Evolutionary conservation across 1,140 invertebrate genomes (phyloP).

Genomic region (Platyscapa corneri): DNA sequence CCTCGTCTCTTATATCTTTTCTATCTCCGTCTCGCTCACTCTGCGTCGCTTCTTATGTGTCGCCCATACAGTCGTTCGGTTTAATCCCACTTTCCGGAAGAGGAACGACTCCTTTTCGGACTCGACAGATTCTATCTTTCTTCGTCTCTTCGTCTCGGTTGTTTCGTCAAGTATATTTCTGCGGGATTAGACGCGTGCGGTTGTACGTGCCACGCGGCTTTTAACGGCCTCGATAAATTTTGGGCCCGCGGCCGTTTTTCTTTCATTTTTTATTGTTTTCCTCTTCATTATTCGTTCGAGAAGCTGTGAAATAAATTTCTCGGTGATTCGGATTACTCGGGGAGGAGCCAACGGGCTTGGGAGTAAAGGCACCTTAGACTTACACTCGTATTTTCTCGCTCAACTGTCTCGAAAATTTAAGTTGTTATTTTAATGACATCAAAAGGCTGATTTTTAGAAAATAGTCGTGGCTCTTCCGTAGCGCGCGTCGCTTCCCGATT

Average conservation of each 20-base stretch:
- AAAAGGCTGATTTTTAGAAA: too few species aligned
- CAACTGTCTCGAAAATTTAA: neutral
- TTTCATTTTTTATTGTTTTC: slow-evolving; percentile 3
- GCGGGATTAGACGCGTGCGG: slow-evolving; percentile 15
- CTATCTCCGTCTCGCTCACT: slow-evolving; percentile 40
- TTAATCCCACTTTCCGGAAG: slow-evolving; percentile 53
- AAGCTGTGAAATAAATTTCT: neutral
- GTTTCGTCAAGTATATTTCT: slow-evolving; percentile 24
- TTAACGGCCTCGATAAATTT: slow-evolving; percentile 42
- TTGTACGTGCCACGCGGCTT: neutral
- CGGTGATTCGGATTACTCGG: neutral
- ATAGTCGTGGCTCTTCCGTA: too few species aligned
- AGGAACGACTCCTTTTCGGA: slow-evolving; percentile 28
- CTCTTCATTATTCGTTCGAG: neutral
- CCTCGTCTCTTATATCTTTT: slow-evolving; percentile 40
- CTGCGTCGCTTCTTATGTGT: slow-evolving; percentile 14
- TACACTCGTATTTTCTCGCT: neutral
- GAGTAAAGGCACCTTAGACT: neutral
- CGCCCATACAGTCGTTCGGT: slow-evolving; percentile 14
- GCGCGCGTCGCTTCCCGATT: too few species aligned
- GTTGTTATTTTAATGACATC: too few species aligned
- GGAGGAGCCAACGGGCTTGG: neutral
- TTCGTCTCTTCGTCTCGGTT: neutral
- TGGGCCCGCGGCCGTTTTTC: neutral
- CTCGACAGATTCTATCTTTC: slow-evolving; percentile 30